phyloP scores from a whole-genome alignment of 2,888 invertebrate genomes.

The Hartigia nigra region DNA sequence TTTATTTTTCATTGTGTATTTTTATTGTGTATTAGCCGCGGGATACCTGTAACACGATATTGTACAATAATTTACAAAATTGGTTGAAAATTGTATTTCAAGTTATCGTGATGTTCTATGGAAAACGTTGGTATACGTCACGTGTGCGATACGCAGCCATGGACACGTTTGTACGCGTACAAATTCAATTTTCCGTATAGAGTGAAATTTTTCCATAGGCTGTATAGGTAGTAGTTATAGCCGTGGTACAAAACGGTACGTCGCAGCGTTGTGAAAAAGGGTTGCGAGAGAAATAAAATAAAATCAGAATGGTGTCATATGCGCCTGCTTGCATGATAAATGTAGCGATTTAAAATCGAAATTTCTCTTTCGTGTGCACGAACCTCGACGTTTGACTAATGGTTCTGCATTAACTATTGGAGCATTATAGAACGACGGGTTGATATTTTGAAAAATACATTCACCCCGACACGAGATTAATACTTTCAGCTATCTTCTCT shows the following conservation, averaged over 20 bases:
- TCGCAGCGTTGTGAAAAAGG: slow-evolving; percentile 6
- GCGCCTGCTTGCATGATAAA: slow-evolving; percentile 67
- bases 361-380: slow-evolving; percentile 65
- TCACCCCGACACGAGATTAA: slow-evolving; percentile 62
- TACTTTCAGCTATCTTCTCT: slow-evolving; percentile 56
- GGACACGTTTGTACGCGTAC: neutral
- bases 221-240: neutral
- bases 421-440: slow-evolving; percentile 62
- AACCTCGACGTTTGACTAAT: slow-evolving; percentile 64
- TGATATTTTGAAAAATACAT: slow-evolving; percentile 63
- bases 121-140: neutral
- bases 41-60: neutral
- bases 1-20: neutral
- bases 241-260: neutral
- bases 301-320: slow-evolving; percentile 65
- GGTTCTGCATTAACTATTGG: slow-evolving; percentile 65
- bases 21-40: neutral
- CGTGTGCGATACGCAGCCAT: neutral
- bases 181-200: neutral
- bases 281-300: slow-evolving; percentile 59
- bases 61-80: neutral
- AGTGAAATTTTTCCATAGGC: neutral
- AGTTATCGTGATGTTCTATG: neutral
- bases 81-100: neutral
- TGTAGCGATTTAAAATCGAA: slow-evolving; percentile 66